A percentile compares a stretch with the other conserved stretches of the same genome.
phyloP scores from a whole-genome alignment of 2,113 vertebrate genomes.

The Ailuropoda melanoleuca region DNA sequence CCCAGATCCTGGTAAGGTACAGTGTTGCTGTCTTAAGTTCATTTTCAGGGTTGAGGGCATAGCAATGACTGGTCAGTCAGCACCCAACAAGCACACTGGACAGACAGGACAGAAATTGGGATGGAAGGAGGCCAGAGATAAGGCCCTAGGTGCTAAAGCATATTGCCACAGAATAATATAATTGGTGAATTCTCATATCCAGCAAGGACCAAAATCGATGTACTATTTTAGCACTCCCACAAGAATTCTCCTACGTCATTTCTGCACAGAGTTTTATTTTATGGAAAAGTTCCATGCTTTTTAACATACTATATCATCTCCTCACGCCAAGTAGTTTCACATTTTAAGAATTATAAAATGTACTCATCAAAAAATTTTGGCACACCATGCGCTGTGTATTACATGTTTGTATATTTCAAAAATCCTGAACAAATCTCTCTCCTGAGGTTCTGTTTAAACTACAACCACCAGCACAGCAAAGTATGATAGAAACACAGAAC shows the following conservation, averaged over 20 bases:
- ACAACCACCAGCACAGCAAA: neutral
- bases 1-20: neutral
- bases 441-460: neutral
- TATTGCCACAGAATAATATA: neutral
- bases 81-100: neutral
- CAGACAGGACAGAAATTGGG: neutral
- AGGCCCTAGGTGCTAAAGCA: neutral
- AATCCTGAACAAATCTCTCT: constrained; percentile 11
- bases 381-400: neutral
- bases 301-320: neutral
- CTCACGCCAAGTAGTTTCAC: constrained; percentile 13
- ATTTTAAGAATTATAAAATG: constrained; percentile 56
- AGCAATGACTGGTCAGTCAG: neutral
- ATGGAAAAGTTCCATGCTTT: constrained; percentile 30
- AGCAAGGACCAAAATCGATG: constrained; percentile 6
- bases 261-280: constrained; percentile 49
- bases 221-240: constrained; percentile 11
- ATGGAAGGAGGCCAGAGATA: neutral
- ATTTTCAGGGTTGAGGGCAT: neutral
- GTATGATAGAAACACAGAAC: neutral
- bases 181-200: neutral
- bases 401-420: neutral
- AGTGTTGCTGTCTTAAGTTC: neutral
- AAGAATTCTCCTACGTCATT: constrained; percentile 46
- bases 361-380: constrained; percentile 27